Evolutionary conservation across 2,113 vertebrate genomes (phyloP).

Genomic region (Eupsittula cactorum): DNA sequence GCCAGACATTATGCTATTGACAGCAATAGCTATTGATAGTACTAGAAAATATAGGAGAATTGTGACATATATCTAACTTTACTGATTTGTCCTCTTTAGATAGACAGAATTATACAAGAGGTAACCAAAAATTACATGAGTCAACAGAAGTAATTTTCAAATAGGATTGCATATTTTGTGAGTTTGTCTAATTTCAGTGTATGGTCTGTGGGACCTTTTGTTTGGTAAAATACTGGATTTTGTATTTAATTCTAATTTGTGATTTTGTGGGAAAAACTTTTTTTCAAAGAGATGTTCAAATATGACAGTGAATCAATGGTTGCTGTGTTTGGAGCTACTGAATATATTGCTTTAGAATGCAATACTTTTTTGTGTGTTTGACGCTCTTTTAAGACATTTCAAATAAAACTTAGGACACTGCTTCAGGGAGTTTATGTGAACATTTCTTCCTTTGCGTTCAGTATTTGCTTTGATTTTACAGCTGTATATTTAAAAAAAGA

Average conservation of each 20-base stretch:
- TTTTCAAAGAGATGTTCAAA: neutral
- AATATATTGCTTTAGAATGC: neutral
- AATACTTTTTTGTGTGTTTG: neutral
- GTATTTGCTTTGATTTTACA: neutral
- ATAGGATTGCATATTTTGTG: neutral
- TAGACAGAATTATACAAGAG: rapidly evolving
- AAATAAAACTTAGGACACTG: neutral
- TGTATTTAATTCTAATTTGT: neutral
- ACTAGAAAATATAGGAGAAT: neutral
- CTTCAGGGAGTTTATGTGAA: neutral
- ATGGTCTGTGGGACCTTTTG: neutral
- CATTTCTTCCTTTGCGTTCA: neutral
- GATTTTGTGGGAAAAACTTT: neutral
- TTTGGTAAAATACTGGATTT: neutral
- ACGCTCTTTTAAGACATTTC: neutral
- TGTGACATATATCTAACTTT: neutral
- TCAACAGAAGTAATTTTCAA: neutral
- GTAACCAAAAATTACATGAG: rapidly evolving
- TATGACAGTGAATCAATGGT: neutral
- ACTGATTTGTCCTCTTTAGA: neutral
- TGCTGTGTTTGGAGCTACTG: neutral
- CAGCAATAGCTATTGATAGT: neutral
- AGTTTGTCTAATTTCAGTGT: neutral
- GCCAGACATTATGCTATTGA: too few relatives aligned
- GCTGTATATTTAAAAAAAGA: neutral